phyloP scores from a whole-genome alignment of 2,888 invertebrate genomes.

The Nemotelus pantherinus region DNA sequence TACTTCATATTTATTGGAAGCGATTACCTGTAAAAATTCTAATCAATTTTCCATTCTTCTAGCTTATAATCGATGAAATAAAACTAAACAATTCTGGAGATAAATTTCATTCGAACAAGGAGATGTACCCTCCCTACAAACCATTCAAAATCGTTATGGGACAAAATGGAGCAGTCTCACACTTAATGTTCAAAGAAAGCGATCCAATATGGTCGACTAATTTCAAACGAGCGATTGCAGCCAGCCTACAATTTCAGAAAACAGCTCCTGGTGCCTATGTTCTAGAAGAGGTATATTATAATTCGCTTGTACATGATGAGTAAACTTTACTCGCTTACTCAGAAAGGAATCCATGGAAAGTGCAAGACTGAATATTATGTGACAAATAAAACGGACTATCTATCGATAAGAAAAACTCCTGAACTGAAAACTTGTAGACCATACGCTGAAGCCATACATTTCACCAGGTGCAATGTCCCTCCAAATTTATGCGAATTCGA shows the following conservation, averaged over 20 bases:
- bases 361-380: slow-evolving; percentile 67
- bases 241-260: slow-evolving; percentile 71
- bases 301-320: background rate
- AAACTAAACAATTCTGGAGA: slow-evolving; percentile 64
- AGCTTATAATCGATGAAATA: slow-evolving; percentile 63
- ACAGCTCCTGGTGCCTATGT: slow-evolving; percentile 64
- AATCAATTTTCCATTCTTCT: too few species aligned
- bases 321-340: slow-evolving; percentile 45
- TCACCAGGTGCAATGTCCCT: slow-evolving; percentile 63
- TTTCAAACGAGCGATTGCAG: slow-evolving; percentile 73
- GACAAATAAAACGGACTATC: slow-evolving; percentile 62
- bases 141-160: slow-evolving; percentile 61
- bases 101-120: slow-evolving; percentile 64
- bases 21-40: too few species aligned
- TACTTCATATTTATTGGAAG: too few species aligned
- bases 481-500: slow-evolving; percentile 64
- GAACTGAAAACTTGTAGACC: slow-evolving; percentile 62
- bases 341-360: slow-evolving; percentile 70
- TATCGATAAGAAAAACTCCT: slow-evolving; percentile 63
- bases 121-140: slow-evolving; percentile 64
- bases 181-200: slow-evolving; percentile 62
- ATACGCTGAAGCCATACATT: slow-evolving; percentile 62
- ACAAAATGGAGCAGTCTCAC: slow-evolving; percentile 60
- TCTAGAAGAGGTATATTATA: slow-evolving; percentile 60
- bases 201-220: slow-evolving; percentile 75